Percentiles rank a stretch among this genome's conserved stretches.
Conservation (phyloP, 2,113 vertebrate species). For the Puma concolor region DNA sequence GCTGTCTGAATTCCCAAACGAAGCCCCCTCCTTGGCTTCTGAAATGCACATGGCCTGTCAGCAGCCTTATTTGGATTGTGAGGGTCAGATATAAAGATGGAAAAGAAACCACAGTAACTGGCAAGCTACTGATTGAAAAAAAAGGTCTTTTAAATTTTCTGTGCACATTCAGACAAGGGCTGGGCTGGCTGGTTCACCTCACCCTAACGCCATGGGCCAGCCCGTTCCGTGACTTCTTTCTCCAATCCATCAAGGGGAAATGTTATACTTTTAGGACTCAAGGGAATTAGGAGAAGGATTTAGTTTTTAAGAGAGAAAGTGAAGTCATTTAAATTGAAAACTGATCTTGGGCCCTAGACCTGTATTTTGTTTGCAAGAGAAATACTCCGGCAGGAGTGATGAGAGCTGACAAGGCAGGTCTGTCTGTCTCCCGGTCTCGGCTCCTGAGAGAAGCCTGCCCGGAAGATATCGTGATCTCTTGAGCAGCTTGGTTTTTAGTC, state of each 20-base stretch:
- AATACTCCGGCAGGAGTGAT: neutral
- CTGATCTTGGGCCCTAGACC: neutral
- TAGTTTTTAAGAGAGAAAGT: conserved; percentile 57
- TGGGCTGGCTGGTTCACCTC: neutral
- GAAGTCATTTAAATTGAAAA: conserved; percentile 70
- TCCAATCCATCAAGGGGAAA: conserved; percentile 23
- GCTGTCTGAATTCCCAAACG: neutral
- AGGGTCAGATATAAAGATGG: neutral
- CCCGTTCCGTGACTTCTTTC: neutral
- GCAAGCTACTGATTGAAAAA: neutral
- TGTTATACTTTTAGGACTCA: conserved; percentile 49
- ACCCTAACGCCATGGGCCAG: neutral
- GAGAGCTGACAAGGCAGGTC: neutral
- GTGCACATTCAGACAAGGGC: neutral
- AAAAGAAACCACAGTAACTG: neutral
- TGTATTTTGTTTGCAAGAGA: neutral
- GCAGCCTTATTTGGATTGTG: neutral
- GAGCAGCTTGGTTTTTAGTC: neutral
- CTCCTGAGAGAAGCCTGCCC: neutral
- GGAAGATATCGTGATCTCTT: neutral
- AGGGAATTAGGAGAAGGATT: conserved; percentile 52
- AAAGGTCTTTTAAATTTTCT: neutral
- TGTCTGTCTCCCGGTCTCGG: neutral
- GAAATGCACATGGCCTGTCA: fast-evolving
- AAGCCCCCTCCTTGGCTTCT: neutral